phyloP scores from a whole-genome alignment of 1,140 invertebrate species.

The Atta colombica region DNA sequence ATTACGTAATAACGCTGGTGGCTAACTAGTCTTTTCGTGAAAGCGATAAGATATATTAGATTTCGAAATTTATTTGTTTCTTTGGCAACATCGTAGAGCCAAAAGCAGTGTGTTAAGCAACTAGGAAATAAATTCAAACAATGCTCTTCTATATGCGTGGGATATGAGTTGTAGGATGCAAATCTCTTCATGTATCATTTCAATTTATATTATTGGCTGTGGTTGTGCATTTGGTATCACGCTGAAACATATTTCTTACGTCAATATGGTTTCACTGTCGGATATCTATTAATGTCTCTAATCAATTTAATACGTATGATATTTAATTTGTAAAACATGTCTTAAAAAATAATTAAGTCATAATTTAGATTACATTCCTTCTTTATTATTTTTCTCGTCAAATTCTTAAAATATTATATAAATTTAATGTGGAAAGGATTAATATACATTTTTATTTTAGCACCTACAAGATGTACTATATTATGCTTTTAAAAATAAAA shows the following conservation, averaged over 20 bases:
- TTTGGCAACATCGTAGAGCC: not conserved
- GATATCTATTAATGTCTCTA: not conserved
- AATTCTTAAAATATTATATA: not conserved
- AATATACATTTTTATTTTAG: not conserved
- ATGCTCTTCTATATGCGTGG: not conserved
- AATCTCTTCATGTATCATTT: not conserved
- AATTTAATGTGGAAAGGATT: not conserved
- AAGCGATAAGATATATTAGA: not conserved
- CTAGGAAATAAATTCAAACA: constrained; percentile 28
- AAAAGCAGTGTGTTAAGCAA: not conserved
- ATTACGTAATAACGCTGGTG: constrained; percentile 10
- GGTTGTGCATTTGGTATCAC: not conserved
- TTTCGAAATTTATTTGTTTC: not conserved
- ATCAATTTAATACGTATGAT: not conserved
- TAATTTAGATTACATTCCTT: not conserved
- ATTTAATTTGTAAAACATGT: not conserved
- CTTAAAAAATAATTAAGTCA: not conserved
- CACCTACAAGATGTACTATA: not conserved
- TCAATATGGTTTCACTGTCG: not conserved
- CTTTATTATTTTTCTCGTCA: not conserved
- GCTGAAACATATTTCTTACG: not conserved
- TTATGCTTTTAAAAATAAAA: not conserved
- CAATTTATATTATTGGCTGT: not conserved
- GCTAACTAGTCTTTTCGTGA: not conserved
- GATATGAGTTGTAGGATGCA: not conserved